These are phyloP conservation scores for Eupristina koningsbergeri DNA, from an alignment of 1,140 invertebrate species.

Conservation along the genomic window DNA sequence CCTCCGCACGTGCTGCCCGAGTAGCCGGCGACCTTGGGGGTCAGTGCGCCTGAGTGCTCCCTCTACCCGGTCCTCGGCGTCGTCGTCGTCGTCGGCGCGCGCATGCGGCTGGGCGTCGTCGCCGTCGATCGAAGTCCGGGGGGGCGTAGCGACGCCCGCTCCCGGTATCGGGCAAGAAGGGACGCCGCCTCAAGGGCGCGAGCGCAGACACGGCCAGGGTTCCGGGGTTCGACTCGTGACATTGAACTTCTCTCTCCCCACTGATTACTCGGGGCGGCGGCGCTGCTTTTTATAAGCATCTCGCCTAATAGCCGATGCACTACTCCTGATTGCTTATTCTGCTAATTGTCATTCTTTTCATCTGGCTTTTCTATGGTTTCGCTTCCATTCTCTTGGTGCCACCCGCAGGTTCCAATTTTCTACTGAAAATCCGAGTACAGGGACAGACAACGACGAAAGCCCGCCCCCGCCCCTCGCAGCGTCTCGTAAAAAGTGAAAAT, in stretches of 20 bases:
- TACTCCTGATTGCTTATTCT: no score
- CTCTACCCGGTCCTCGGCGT: not conserved
- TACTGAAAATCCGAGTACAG: no score
- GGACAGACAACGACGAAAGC: no score
- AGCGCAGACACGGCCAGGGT: not conserved
- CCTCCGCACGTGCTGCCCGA: conserved; percentile 12
- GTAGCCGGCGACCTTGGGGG: conserved; percentile 4
- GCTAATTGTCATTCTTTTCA: no score
- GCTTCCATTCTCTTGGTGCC: no score
- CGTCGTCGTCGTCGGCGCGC: not conserved
- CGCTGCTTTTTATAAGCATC: not conserved
- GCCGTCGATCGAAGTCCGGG: conserved; percentile 15
- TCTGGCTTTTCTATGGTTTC: no score
- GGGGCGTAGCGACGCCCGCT: not conserved
- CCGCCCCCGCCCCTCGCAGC: no score
- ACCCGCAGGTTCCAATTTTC: no score
- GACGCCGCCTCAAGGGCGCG: not conserved
- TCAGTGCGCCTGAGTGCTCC: not conserved
- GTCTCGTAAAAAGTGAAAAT: no score
- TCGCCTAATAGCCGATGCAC: no score
- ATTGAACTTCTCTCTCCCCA: conserved; percentile 35
- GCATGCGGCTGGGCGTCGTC: conserved; percentile 11
- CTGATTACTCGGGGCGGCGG: not conserved
- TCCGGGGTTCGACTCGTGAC: not conserved
- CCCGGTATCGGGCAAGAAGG: no score